phyloP scores from a whole-genome alignment of 1,140 invertebrate genomes.

The Drosophila micromelanica region DNA sequence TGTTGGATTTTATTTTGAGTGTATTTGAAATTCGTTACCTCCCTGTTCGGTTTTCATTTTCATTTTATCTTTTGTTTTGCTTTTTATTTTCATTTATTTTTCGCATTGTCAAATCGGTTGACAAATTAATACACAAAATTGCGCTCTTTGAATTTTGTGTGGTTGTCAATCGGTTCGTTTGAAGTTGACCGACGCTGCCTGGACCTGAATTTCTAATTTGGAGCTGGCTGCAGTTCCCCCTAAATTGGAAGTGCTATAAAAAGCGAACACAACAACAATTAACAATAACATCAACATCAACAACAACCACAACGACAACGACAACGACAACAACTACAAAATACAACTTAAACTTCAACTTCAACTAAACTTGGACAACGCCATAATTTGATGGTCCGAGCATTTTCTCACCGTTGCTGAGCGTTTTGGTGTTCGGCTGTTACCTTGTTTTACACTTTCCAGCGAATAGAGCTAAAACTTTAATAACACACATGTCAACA shows the following conservation, averaged over 20 bases:
- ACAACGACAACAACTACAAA: conserved; percentile 3
- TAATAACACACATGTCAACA: conserved; percentile 31
- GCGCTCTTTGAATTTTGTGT: conserved; percentile 29
- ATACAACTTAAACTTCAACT: conserved; percentile 15
- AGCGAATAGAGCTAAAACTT: conserved; percentile 54
- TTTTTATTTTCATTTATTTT: conserved; percentile 10
- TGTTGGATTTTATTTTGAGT: too few relatives aligned
- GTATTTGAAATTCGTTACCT: not conserved
- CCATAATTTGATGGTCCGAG: conserved; percentile 64
- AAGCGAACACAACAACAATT: conserved; percentile 37
- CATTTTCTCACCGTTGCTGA: conserved; percentile 68
- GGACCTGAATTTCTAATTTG: conserved; percentile 64
- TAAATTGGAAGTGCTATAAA: conserved; percentile 59
- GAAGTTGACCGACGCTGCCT: conserved; percentile 56
- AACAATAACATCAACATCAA: conserved; percentile 33
- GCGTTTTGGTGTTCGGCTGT: conserved; percentile 41
- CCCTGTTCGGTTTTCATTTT: not conserved
- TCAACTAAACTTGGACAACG: too few relatives aligned
- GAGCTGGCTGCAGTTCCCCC: conserved; percentile 38
- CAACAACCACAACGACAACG: conserved; percentile 4
- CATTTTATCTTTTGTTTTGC: not conserved
- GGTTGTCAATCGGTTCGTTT: conserved; percentile 52
- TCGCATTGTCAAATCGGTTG: conserved; percentile 58
- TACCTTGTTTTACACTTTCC: conserved; percentile 66
- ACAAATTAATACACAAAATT: conserved; percentile 74